Evolutionary conservation across 2,888 invertebrate species (phyloP), one percentile per base, ranked within the genome.

Genomic region (Melolontha melolontha): DNA sequence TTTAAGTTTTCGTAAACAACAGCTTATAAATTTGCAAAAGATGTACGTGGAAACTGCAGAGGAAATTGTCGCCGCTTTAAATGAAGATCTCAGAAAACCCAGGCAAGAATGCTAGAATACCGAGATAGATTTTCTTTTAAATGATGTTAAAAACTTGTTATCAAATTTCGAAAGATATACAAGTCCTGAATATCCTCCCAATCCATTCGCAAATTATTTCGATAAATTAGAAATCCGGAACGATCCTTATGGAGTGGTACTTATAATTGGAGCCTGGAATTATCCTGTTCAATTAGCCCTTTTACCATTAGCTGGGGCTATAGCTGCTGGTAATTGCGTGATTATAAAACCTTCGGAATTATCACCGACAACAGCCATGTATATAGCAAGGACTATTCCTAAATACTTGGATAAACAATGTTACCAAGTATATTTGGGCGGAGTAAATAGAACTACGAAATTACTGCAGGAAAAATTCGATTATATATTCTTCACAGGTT

Each of bases 201-300:
- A 92, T 80, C 86, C 88, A 17, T 72, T 93, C 39, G 88, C 91
- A 0, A 93, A 94, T 80, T 79, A 92, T 11, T 79, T 94, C 69
- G 94, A 94, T 76, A 87, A 87, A 22, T 89, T 94, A 5, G 85
- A 90, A 66, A 89, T 94, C 75, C 88, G 88, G 79, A 91, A 92
- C 73, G 97, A 99, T 78, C 98, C 99, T 0, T 95, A 90, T 80
- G 98, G 99, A 34, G 94, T 98, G 17, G 93, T 92, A 1, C 86
- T 99, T 2, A 86, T 95, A 0, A 91, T 95, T 71, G 95, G 96
- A 0, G 94, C 98, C 0, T 99, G 98, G 98, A 99, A 98, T 86
- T 99, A 98, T 85, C 98, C 98, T 0, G 80, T 98, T 39, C 92
- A 95, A 76, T 85, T 98, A 67, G 84, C 91, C 1, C 79, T 97